phyloP scores from a whole-genome alignment of 30 jellyfish, hydroid and myxozoan genomes.

The Pseudorhiza aurosa region DNA sequence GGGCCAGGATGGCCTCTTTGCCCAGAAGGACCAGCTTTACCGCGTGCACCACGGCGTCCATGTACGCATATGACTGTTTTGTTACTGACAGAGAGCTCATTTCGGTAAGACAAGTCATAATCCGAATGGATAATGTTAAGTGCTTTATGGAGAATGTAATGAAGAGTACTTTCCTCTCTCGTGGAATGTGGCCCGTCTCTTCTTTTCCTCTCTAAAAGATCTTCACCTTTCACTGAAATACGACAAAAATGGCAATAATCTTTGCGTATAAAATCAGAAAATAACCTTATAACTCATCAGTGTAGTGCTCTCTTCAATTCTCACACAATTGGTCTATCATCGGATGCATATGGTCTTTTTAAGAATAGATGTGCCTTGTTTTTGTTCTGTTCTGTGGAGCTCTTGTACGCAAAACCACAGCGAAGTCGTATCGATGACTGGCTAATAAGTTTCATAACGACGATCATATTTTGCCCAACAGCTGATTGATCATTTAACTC shows the following conservation, averaged over 20 bases:
- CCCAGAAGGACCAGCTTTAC: constrained; percentile 13
- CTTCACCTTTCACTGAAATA: background rate
- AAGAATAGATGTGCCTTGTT: no score
- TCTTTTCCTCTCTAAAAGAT: background rate
- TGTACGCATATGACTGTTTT: background rate
- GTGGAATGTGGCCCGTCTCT: background rate
- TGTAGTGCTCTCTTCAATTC: no score
- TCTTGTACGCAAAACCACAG: no score
- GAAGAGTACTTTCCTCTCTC: background rate
- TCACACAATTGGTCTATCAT: no score
- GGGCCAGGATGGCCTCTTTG: background rate
- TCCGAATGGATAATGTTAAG: background rate
- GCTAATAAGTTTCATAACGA: no score
- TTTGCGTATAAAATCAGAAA: no score
- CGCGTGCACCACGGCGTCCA: background rate
- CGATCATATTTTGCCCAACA: no score
- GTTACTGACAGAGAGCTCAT: background rate
- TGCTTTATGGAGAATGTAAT: background rate
- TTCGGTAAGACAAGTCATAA: background rate
- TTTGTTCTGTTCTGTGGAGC: no score
- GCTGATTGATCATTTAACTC: no score
- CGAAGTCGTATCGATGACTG: no score
- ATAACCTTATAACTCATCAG: no score
- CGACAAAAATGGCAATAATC: background rate
- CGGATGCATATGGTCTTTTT: no score